A percentile compares a stretch with the other conserved stretches of the same genome.
phyloP scores from a whole-genome alignment of 2,888 invertebrate genomes.

The Ypsolopha scabrella region DNA sequence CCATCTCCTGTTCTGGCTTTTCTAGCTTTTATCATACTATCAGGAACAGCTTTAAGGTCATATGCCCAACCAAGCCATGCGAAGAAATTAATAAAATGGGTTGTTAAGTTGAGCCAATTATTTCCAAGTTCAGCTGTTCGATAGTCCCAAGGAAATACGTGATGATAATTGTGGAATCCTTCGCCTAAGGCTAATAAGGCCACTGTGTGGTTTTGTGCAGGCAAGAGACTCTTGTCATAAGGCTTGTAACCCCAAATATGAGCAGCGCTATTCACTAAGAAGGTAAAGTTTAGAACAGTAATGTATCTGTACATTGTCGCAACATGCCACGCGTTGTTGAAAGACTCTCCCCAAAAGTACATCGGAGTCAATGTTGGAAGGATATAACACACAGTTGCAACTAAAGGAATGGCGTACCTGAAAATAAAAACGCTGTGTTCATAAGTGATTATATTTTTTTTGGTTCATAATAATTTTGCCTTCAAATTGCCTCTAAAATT shows the following conservation, averaged over 20 bases:
- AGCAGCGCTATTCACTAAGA: slow-evolving; percentile 76
- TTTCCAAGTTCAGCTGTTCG: slow-evolving; percentile 35
- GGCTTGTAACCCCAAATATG: slow-evolving; percentile 62
- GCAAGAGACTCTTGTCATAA: slow-evolving; percentile 40
- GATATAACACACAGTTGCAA: slow-evolving; percentile 61
- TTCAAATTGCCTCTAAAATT: no score
- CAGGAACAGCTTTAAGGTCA: slow-evolving; percentile 27
- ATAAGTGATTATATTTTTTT: no score
- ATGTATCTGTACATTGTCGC: slow-evolving; percentile 63
- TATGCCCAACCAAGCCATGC: slow-evolving; percentile 38
- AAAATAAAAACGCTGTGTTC: slow-evolving; percentile 9
- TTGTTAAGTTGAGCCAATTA: slow-evolving; percentile 27
- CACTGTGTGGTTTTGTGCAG: slow-evolving; percentile 22
- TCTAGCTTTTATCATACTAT: slow-evolving; percentile 20
- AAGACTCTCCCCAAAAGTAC: slow-evolving; percentile 71
- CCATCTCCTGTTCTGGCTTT: slow-evolving; percentile 31
- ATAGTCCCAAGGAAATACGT: slow-evolving; percentile 38
- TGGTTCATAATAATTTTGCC: no score
- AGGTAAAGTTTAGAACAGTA: slow-evolving; percentile 70
- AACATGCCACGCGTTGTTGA: slow-evolving; percentile 43
- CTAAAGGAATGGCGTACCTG: slow-evolving; percentile 73
- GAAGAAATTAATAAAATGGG: slow-evolving; percentile 33
- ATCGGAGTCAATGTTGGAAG: slow-evolving; percentile 71
- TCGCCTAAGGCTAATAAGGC: slow-evolving; percentile 26
- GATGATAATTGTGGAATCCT: slow-evolving; percentile 42